Conservation (phyloP, 92 coral and sea anemone genomes). For the Chrysogorgia sp. region DNA sequence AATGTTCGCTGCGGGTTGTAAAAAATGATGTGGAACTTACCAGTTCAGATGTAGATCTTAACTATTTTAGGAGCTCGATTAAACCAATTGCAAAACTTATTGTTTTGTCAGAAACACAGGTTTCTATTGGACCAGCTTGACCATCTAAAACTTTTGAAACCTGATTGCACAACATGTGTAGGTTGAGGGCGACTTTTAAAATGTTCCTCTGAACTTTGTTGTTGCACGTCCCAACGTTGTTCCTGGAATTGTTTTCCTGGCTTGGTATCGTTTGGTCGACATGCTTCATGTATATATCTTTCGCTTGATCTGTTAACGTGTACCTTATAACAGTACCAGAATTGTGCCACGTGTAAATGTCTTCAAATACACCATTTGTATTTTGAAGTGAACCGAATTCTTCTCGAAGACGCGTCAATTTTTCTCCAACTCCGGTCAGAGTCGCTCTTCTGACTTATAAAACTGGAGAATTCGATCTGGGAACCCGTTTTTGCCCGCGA, state of each 20-base stretch:
- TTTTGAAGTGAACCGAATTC: slow-evolving; percentile 14
- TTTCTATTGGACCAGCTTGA: slow-evolving; percentile 4
- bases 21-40: slow-evolving; percentile 3
- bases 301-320: slow-evolving; percentile 9
- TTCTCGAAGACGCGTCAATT: neutral
- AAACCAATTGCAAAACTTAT: slow-evolving; percentile 11
- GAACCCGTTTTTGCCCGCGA: slow-evolving; percentile 22
- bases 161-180: neutral
- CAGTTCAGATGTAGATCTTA: slow-evolving; percentile 11
- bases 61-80: slow-evolving; percentile 18
- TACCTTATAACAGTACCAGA: neutral
- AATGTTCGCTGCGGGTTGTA: no score
- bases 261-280: slow-evolving; percentile 7
- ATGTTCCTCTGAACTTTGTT: neutral
- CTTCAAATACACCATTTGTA: slow-evolving; percentile 11
- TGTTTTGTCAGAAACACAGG: neutral
- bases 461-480: slow-evolving; percentile 13
- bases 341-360: slow-evolving; percentile 6
- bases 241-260: neutral
- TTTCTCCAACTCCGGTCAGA: slow-evolving; percentile 19
- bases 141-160: slow-evolving; percentile 11
- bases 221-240: neutral
- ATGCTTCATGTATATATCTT: slow-evolving; percentile 11
- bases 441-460: slow-evolving; percentile 7
- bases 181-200: slow-evolving; percentile 12